These are phyloP conservation scores for Tillus elongatus DNA, from an alignment of 2,888 invertebrate genomes.

Conservation along the genomic window DNA sequence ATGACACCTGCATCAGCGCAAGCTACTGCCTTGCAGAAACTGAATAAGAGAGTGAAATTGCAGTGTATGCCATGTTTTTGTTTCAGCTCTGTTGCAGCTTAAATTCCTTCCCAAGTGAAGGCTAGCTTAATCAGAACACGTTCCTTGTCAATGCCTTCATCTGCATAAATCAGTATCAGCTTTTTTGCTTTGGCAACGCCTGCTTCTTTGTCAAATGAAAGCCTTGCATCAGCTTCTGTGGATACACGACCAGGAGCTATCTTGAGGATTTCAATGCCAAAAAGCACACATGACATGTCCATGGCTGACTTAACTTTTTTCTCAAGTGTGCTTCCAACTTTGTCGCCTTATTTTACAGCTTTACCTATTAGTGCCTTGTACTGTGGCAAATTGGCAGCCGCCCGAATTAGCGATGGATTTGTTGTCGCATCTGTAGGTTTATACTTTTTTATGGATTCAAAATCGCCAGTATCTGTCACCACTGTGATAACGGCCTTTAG, in stretches of 20 bases:
- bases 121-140: constrained; percentile 91
- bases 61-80: constrained; percentile 84
- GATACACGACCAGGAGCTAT: constrained; percentile 90
- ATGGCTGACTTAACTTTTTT: constrained; percentile 69
- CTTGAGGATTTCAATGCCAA: constrained; percentile 89
- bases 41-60: constrained; percentile 88
- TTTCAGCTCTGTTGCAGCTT: constrained; percentile 85
- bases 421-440: constrained; percentile 96
- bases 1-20: constrained; percentile 93
- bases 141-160: constrained; percentile 75
- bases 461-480: no score
- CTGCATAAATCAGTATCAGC: constrained; percentile 75
- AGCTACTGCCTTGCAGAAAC: constrained; percentile 85
- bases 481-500: no score
- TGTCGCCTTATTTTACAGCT: constrained; percentile 72
- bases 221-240: constrained; percentile 84
- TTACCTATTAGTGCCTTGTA: constrained; percentile 77
- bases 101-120: constrained; percentile 95
- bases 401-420: constrained; percentile 87
- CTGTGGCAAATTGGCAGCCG: constrained; percentile 80
- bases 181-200: constrained; percentile 78
- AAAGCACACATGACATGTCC: constrained; percentile 84
- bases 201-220: constrained; percentile 83
- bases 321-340: constrained; percentile 53
- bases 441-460: constrained; percentile 79